Base-by-base conservation (phyloP, 2,888 invertebrate genomes). In the Gonocerus acuteangulatus region DNA sequence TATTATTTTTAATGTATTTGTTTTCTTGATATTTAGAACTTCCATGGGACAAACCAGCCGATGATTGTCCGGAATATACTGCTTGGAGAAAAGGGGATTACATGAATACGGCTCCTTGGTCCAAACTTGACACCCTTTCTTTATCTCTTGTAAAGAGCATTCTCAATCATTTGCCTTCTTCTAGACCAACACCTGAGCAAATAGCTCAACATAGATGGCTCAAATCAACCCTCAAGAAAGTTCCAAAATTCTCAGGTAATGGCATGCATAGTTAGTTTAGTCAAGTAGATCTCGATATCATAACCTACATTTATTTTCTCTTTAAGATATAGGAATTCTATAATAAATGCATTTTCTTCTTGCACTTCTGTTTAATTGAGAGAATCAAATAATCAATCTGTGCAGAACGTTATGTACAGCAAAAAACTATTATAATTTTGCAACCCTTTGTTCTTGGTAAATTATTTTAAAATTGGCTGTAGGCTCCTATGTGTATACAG, bases 41-140 rank as follows among this genome's bases (percentile, higher is more conserved):
- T 70, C 95, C 97, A 47, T 97, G 97, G 97, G 89, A 93, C 77
- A 85, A 88, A 72, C 89, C 96, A 4, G 77, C 80, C 62, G 72
- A 74, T 49, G 77, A 79, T 19, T 89, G 87, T 72, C 71, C 74
- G 64, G 89, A 92, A 71, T 95, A 83, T 75, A 74, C 77, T 48
- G 80, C 81, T 64, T 95, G 90, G 89, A 83, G 80, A 70, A 80
- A 81, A 34, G 82, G 78, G 63, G 80, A 84, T 68, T 85, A 85
- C 73, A 79, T 83, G 68, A 78, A 79, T 42, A 75, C 78, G 54
- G 81, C 83, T 7, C 90, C 91, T 0, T 93, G 92, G 92, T 82
- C 79, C 67, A 90, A 90, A 75, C 76, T 93, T 69, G 85, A 87
- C 69, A 85, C 83, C 51, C 75, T 83, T 65, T 86, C 87, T 18